Conservation (phyloP, 2,113 vertebrate genomes). For the Alethe diademata region DNA sequence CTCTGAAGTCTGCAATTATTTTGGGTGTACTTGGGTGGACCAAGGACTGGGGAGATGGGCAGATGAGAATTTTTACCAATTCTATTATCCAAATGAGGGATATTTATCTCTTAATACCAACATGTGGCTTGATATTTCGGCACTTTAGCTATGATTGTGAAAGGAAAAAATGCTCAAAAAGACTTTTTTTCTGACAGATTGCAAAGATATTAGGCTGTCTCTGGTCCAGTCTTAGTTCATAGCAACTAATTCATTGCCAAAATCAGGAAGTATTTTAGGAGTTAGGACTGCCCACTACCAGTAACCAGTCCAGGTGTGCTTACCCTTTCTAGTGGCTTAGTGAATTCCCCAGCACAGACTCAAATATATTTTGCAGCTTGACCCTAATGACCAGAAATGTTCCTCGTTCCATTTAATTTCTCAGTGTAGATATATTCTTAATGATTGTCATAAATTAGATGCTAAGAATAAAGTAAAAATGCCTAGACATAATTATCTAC, state of each 20-base stretch:
- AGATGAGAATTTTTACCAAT: constrained; percentile 39
- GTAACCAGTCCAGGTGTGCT: background rate
- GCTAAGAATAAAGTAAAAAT: constrained; percentile 31
- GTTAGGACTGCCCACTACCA: background rate
- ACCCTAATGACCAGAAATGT: background rate
- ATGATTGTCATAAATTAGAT: constrained; percentile 43
- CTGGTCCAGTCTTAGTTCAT: background rate
- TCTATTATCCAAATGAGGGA: background rate
- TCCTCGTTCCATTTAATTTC: background rate
- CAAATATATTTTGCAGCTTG: constrained; percentile 19
- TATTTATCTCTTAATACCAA: background rate
- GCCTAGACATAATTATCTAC: background rate
- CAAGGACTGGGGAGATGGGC: background rate
- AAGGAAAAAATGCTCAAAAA: background rate
- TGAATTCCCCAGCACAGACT: background rate
- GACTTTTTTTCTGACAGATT: background rate
- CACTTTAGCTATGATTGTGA: background rate
- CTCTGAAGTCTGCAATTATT: constrained; percentile 6
- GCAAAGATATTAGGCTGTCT: background rate
- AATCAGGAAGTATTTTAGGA: background rate
- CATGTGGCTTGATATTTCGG: background rate
- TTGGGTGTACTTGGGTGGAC: background rate
- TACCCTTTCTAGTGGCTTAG: background rate
- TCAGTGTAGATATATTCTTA: constrained; percentile 13
- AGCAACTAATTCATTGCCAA: background rate